Evolutionary conservation across 2,888 invertebrate genomes (phyloP).

Genomic region (Drosophila infuscata): DNA sequence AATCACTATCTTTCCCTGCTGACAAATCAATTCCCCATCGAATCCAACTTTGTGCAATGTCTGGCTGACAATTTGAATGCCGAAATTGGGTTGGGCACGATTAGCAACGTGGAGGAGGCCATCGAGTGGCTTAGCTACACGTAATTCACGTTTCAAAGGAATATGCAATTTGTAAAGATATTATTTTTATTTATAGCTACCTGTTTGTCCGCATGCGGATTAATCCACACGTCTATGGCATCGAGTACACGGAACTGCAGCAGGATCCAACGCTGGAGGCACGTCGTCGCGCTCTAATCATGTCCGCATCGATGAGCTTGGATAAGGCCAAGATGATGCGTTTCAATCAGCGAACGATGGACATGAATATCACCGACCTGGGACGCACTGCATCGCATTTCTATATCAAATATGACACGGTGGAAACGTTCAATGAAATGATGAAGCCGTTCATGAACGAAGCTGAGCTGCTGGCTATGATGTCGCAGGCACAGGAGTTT

Average conservation of each 20-base stretch:
- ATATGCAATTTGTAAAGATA: neutral
- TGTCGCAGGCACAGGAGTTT: conserved; percentile 97
- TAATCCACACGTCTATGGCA: conserved; percentile 93
- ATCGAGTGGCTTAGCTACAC: conserved; percentile 99
- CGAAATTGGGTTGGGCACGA: conserved; percentile 98
- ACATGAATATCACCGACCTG: conserved; percentile 92
- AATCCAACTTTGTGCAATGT: conserved; percentile 97
- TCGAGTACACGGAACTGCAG: conserved; percentile 87
- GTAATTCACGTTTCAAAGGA: conserved; percentile 8
- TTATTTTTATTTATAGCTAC: conserved; percentile 83
- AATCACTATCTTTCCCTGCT: conserved; percentile 96
- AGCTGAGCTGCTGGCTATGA: conserved; percentile 94
- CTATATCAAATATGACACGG: conserved; percentile 98
- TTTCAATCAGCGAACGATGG: conserved; percentile 93
- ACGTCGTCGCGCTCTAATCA: conserved; percentile 92
- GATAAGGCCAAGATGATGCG: conserved; percentile 98
- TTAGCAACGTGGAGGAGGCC: conserved; percentile 97
- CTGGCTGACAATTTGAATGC: conserved; percentile 99
- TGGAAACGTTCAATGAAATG: conserved; percentile 95
- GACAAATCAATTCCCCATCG: conserved; percentile 98
- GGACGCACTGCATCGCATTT: conserved; percentile 99
- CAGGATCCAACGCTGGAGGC: conserved; percentile 92
- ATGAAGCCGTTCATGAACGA: conserved; percentile 93
- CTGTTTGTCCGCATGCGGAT: conserved; percentile 96
- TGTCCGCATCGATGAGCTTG: conserved; percentile 92